These are phyloP conservation scores for Sinelater perroti DNA, from an alignment of 2,888 invertebrate genomes.

Conservation along the genomic window DNA sequence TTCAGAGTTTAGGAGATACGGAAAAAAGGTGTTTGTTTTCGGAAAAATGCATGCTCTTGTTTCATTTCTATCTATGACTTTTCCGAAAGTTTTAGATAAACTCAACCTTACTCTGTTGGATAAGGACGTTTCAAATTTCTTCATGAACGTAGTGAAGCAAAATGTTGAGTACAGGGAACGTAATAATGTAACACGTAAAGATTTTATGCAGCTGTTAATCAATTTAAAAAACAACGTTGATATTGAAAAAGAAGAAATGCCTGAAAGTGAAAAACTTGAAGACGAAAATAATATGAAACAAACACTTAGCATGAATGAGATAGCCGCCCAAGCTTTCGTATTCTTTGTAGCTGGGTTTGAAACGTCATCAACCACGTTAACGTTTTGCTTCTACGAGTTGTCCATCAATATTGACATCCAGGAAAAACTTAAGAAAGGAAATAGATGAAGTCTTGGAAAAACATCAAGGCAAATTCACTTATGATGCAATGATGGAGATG, in stretches of 20 bases:
- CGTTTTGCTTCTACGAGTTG: slow-evolving; percentile 62
- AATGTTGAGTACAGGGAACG: slow-evolving; percentile 59
- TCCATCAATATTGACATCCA: slow-evolving; percentile 61
- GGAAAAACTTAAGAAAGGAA: slow-evolving; percentile 58
- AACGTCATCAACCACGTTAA: slow-evolving; percentile 58
- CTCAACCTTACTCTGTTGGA: slow-evolving; percentile 39
- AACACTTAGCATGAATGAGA: slow-evolving; percentile 37
- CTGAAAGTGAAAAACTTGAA: no score
- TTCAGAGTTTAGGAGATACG: slow-evolving; percentile 59
- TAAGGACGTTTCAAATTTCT: slow-evolving; percentile 56
- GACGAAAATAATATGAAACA: no score
- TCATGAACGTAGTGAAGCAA: slow-evolving; percentile 57
- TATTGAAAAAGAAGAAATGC: neutral
- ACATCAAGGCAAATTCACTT: slow-evolving; percentile 58
- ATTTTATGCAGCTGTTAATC: slow-evolving; percentile 64
- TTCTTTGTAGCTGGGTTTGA: slow-evolving; percentile 56
- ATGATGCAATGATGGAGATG: slow-evolving; percentile 62
- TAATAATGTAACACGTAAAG: slow-evolving; percentile 61
- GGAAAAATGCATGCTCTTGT: slow-evolving; percentile 18
- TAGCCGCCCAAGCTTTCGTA: slow-evolving; percentile 48
- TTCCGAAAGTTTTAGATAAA: slow-evolving; percentile 40
- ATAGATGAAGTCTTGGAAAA: slow-evolving; percentile 55
- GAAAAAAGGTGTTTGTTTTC: slow-evolving; percentile 33
- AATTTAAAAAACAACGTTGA: slow-evolving; percentile 45
- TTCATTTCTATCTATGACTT: slow-evolving; percentile 18